Conservation (phyloP, 1,140 invertebrate genomes). For the Penaeus chinensis region DNA sequence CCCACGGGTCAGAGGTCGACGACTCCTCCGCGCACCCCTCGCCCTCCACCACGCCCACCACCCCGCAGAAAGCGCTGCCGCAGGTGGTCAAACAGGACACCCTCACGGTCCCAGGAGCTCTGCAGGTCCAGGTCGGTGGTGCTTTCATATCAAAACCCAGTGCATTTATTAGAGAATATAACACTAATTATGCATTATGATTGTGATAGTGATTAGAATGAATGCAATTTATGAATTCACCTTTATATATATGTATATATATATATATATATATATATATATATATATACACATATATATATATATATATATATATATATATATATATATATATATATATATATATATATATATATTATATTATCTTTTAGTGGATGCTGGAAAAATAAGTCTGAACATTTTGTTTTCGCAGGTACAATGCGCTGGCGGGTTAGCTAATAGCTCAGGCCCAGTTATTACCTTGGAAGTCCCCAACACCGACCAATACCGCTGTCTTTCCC, state of each 20-base stretch:
- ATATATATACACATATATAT: neutral
- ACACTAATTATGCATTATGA: neutral
- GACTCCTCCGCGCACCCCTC: constrained; percentile 61
- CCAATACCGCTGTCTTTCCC: constrained; percentile 78
- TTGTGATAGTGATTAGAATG: neutral
- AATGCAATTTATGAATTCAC: neutral
- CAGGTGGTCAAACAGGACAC: constrained; percentile 40
- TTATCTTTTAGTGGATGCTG: no score
- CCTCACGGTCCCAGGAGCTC: constrained; percentile 51
- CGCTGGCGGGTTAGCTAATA: constrained; percentile 64
- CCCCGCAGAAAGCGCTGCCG: constrained; percentile 46
- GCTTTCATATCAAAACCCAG: neutral
- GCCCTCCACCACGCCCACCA: constrained; percentile 62
- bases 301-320: no score
- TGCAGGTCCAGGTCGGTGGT: constrained; percentile 64
- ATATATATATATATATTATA: no score
- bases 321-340: no score
- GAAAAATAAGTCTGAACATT: neutral
- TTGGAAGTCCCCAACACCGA: constrained; percentile 76
- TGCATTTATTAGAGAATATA: neutral
- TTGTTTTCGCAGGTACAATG: constrained; percentile 56
- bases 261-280: neutral
- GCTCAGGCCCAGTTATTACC: constrained; percentile 77
- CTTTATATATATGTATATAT: no score
- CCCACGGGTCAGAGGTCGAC: constrained; percentile 62